Evolutionary conservation across 2,113 vertebrate species (phyloP).

Genomic region (Gambusia holbrooki): DNA sequence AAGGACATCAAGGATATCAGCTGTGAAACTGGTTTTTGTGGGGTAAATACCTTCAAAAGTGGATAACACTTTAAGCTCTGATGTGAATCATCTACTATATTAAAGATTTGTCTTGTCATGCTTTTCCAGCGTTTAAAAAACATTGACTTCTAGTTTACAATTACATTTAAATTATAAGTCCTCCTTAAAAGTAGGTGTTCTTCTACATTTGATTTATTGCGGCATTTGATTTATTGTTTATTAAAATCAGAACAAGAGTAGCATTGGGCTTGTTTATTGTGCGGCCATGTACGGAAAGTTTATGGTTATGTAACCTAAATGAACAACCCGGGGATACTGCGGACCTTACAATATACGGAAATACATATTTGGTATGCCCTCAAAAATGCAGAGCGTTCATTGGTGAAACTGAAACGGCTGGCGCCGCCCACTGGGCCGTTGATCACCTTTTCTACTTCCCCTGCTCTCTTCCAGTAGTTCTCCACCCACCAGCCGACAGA

Average conservation of each 20-base stretch:
- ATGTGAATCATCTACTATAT: neutral
- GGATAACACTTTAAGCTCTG: neutral
- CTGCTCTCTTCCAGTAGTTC: slow-evolving; percentile 23
- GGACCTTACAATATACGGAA: slow-evolving; percentile 58
- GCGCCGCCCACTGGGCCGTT: slow-evolving; percentile 46
- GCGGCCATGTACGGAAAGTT: slow-evolving; percentile 51
- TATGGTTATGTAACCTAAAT: slow-evolving; percentile 59
- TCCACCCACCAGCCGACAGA: slow-evolving; percentile 46
- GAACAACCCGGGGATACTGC: slow-evolving; percentile 26
- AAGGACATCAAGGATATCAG: too few relatives aligned
- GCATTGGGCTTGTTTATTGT: slow-evolving; percentile 12
- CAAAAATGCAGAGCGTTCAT: slow-evolving; percentile 22
- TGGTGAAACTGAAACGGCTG: slow-evolving; percentile 25
- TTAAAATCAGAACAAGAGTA: neutral
- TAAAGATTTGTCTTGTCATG: neutral
- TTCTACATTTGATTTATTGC: neutral
- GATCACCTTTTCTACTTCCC: slow-evolving; percentile 54
- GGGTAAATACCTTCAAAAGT: neutral
- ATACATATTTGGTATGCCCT: slow-evolving; percentile 66
- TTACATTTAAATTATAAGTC: neutral
- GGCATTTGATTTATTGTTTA: neutral
- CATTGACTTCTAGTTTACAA: neutral
- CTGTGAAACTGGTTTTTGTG: too few relatives aligned
- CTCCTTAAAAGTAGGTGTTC: neutral
- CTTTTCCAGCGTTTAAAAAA: neutral